Base-by-base conservation (phyloP, 2,888 invertebrate genomes). In the Oegoconia quadripuncta region DNA sequence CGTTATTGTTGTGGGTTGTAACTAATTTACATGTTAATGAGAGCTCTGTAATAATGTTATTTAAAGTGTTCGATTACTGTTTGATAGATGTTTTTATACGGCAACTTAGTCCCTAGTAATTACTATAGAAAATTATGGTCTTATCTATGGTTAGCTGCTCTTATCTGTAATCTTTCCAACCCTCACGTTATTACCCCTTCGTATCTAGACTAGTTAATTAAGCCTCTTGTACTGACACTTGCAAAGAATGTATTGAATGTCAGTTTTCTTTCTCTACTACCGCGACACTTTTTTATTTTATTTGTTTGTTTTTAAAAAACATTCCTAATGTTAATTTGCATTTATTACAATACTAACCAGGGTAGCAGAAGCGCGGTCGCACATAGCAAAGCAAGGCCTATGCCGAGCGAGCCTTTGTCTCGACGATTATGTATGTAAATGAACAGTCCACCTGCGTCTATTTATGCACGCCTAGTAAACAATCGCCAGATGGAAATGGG, bases 21-120 rank as follows among this genome's bases (percentile, higher is more conserved):
- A 78, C 80, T 83, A 77, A 86, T 84, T 83, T 82, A 82, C 81
- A 86, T 84, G 78, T 74, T 84, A 84, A 83, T 84, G 73, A 83
- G 76, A 69, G 68, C 63, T 65, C 63, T 54, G 62, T 64, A 65
- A 64, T 67, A 59, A 64, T 62, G 64, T 68, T 65, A 65, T 69
- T 50, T 47, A 39, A n/a, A 47, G 39, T 38, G 33, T 45, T 52
- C 49, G 50, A 51, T 50, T 51, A 52, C 49, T 9, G 17, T 17
- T 30, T 34, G 40, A 41, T 41, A 36, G 40, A 41, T 36, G 22
- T 11, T 23, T 35, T 30, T 23, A 23, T 15, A 16, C 6, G 17
- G 17, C 34, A 23, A 26, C n/a, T n/a, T n/a, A n/a, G n/a, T n/a
- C n/a, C n/a, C n/a, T n/a, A n/a, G n/a, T n/a, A n/a, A n/a, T n/a